Percentiles rank a stretch among this genome's conserved stretches.
Conservation (phyloP, 2,888 invertebrate species). For the Strigamia maritima region DNA sequence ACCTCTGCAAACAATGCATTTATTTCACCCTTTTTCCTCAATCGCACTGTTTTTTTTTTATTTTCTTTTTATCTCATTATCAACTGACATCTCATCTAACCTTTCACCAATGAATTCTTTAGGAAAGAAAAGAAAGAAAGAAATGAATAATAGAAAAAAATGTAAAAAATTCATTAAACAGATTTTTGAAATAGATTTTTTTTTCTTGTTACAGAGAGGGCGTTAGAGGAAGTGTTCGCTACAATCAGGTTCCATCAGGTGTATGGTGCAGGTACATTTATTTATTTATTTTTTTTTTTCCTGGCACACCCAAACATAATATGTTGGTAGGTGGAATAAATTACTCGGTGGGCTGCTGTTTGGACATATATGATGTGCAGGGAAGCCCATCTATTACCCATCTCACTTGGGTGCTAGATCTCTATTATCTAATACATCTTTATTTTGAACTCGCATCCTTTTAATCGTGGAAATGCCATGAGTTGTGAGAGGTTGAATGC, state of each 20-base stretch:
- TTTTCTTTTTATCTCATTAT: neutral
- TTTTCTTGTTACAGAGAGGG: neutral
- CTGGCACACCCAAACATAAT: conserved; percentile 6
- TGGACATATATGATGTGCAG: neutral
- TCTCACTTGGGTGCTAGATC: conserved; percentile 3
- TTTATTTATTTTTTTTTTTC: neutral
- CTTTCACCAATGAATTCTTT: neutral
- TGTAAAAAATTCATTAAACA: neutral
- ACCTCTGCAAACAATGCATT: neutral
- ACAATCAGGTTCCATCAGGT: neutral
- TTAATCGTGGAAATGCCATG: neutral
- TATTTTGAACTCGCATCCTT: neutral
- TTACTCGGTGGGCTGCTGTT: conserved; percentile 9
- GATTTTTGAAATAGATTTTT: neutral
- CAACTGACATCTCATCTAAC: neutral
- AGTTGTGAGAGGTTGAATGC: neutral
- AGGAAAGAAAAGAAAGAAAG: neutral
- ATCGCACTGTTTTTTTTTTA: neutral
- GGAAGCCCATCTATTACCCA: conserved; percentile 5
- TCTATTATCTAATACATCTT: conserved; percentile 2
- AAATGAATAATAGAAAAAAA: neutral
- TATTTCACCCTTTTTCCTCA: neutral
- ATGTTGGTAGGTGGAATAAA: conserved; percentile 15
- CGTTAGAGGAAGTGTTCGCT: neutral
- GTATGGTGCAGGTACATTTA: neutral